phyloP scores from a whole-genome alignment of 2,113 vertebrate species.

The Thalassoma bifasciatum region DNA sequence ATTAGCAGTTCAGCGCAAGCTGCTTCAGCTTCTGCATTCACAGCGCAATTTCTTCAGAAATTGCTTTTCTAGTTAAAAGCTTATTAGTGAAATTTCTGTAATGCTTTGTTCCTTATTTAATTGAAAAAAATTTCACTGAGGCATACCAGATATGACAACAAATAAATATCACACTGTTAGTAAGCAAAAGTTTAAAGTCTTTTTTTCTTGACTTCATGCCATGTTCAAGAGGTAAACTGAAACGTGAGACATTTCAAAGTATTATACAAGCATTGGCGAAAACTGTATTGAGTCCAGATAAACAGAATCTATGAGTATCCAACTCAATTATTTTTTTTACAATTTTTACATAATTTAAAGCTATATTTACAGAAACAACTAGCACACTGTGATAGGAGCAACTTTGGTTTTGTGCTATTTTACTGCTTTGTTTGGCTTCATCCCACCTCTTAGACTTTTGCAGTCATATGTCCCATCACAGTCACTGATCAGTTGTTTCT shows the following conservation, averaged over 20 bases:
- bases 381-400: not conserved
- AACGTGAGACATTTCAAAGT: not conserved
- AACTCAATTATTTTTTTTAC: not conserved
- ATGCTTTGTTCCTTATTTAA: no score
- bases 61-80: no score
- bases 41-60: no score
- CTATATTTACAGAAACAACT: not conserved
- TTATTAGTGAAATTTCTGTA: no score
- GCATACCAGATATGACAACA: not conserved
- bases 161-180: not conserved
- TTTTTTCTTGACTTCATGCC: not conserved
- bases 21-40: no score
- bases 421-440: not conserved
- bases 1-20: no score
- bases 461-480: no score
- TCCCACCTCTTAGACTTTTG: no score
- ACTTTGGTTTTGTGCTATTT: not conserved
- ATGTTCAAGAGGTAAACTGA: not conserved
- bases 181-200: not conserved
- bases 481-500: no score
- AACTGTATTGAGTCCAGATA: not conserved
- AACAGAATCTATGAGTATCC: not conserved
- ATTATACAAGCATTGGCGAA: not conserved
- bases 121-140: no score
- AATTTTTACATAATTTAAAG: not conserved